phyloP scores from a whole-genome alignment of 2,888 invertebrate genomes.

The Eristalinus sepulchralis region DNA sequence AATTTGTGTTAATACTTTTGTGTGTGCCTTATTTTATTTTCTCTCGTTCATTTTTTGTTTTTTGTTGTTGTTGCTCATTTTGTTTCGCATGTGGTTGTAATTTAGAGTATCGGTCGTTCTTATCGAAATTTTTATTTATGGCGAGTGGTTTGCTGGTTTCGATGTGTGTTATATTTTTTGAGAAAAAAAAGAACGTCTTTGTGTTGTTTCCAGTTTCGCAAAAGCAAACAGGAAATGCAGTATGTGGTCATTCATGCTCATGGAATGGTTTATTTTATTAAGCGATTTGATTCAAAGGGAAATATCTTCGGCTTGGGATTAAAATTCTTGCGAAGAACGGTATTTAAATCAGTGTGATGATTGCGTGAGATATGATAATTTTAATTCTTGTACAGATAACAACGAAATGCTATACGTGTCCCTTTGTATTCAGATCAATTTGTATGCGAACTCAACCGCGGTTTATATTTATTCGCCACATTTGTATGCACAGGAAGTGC shows the following conservation, averaged over 20 bases:
- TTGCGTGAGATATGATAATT: background rate
- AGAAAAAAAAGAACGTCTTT: slow-evolving; percentile 36
- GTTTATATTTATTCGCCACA: too few relatives aligned
- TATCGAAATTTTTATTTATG: slow-evolving; percentile 55
- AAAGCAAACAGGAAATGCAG: slow-evolving; percentile 48
- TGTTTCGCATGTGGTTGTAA: slow-evolving; percentile 1
- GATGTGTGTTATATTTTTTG: slow-evolving; percentile 1
- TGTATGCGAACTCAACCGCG: too few relatives aligned
- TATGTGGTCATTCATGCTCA: background rate
- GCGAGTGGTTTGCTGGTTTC: background rate
- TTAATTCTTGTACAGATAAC: background rate
- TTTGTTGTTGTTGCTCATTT: slow-evolving; percentile 3
- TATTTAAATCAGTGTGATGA: background rate
- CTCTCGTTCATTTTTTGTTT: background rate
- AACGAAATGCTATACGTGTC: too few relatives aligned
- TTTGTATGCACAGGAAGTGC: too few relatives aligned
- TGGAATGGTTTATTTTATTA: background rate
- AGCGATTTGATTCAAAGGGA: background rate
- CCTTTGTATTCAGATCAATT: too few relatives aligned
- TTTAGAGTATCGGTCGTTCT: slow-evolving; percentile 44
- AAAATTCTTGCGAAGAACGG: background rate
- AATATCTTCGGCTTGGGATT: background rate
- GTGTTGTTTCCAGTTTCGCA: slow-evolving; percentile 23
- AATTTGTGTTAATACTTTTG: slow-evolving; percentile 59
- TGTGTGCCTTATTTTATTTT: background rate